Conservation (phyloP, 35 echinoderm and acorn worm genomes). For the Ophioderma brevispina region DNA sequence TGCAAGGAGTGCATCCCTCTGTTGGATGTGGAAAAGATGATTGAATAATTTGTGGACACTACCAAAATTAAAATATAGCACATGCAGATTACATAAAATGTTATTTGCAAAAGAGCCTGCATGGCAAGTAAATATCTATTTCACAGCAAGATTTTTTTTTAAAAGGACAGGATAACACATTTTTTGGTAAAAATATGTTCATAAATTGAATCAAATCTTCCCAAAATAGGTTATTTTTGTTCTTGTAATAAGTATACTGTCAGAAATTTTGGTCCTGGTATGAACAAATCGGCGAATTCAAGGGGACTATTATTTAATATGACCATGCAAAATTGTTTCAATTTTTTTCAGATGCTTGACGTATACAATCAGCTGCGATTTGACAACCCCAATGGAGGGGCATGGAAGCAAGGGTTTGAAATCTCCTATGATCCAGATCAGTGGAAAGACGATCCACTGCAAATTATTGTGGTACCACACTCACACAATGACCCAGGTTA, state of each 20-base stretch:
- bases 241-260: not conserved
- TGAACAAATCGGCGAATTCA: not conserved
- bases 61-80: too few relatives aligned
- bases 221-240: too few relatives aligned
- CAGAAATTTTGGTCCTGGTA: not conserved
- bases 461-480: slow-evolving; percentile 88
- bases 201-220: too few relatives aligned
- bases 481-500: slow-evolving; percentile 99
- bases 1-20: too few relatives aligned
- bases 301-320: not conserved
- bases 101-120: too few relatives aligned
- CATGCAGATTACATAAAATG: too few relatives aligned
- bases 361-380: slow-evolving; percentile 83
- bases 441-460: slow-evolving; percentile 87
- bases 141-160: too few relatives aligned
- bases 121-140: too few relatives aligned
- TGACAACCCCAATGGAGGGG: slow-evolving; percentile 89
- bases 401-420: slow-evolving; percentile 99
- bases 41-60: too few relatives aligned
- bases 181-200: too few relatives aligned
- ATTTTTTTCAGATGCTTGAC: slow-evolving; percentile 89
- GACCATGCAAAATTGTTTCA: not conserved
- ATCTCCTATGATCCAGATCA: slow-evolving; percentile 70
- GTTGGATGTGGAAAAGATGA: too few relatives aligned
- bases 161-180: too few relatives aligned